A percentile compares a stretch with the other conserved stretches of the same genome.
Conservation (phyloP, 2,888 invertebrate species). For the Xestia sexstrigata region DNA sequence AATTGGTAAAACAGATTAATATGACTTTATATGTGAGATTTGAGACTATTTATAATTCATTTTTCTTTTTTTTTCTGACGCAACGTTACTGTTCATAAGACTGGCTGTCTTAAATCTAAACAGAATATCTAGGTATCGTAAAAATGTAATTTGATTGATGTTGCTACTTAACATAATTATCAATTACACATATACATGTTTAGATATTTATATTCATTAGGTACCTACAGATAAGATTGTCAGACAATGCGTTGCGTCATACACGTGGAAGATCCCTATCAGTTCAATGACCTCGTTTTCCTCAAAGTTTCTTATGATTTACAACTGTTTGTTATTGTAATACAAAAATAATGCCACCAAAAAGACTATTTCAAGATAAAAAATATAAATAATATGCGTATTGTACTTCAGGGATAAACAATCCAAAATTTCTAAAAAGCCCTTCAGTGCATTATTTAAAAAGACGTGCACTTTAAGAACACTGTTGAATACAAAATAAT, state of each 20-base stretch:
- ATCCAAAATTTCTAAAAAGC: slow-evolving; percentile 38
- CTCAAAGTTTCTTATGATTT: slow-evolving; percentile 47
- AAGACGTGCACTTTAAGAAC: slow-evolving; percentile 24
- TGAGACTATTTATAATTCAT: background rate
- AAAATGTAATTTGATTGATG: background rate
- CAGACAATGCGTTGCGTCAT: slow-evolving; percentile 59
- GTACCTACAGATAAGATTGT: slow-evolving; percentile 74
- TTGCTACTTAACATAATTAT: slow-evolving; percentile 64
- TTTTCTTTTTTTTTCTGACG: background rate
- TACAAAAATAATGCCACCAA: slow-evolving; percentile 56
- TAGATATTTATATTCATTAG: slow-evolving; percentile 36
- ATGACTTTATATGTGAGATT: background rate
- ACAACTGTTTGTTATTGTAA: slow-evolving; percentile 39
- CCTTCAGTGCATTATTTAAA: slow-evolving; percentile 13
- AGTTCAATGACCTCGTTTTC: slow-evolving; percentile 69
- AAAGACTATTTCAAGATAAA: slow-evolving; percentile 34
- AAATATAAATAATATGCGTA: slow-evolving; percentile 51
- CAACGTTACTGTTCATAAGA: background rate
- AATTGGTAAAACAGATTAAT: slow-evolving; percentile 8
- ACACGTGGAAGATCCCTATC: slow-evolving; percentile 70
- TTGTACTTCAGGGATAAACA: slow-evolving; percentile 58
- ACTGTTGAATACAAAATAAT: slow-evolving; percentile 23
- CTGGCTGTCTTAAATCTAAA: background rate
- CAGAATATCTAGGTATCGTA: background rate
- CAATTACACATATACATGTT: slow-evolving; percentile 51